Evolutionary conservation across 2,888 invertebrate species (phyloP).

Genomic region (Poecilus cupreus): DNA sequence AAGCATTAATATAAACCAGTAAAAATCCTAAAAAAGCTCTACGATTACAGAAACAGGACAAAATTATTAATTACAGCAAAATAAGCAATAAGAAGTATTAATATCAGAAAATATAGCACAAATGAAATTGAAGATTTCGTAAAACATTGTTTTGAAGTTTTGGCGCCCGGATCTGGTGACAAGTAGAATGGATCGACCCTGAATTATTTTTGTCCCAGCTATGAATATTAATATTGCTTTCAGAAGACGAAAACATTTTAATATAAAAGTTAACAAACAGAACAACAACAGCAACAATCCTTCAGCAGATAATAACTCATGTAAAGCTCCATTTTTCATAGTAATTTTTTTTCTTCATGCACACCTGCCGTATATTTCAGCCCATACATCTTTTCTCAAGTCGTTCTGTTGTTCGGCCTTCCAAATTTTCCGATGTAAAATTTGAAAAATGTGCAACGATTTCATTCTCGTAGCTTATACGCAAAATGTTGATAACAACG

Average conservation of each 20-base stretch:
- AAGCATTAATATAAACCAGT: too few species aligned
- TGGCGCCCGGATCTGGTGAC: too few species aligned
- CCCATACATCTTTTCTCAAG: conserved; percentile 50
- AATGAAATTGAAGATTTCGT: too few species aligned
- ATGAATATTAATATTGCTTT: too few species aligned
- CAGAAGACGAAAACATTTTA: not conserved
- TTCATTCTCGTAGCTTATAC: conserved; percentile 35
- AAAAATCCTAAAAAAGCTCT: too few species aligned
- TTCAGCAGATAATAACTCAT: conserved; percentile 40
- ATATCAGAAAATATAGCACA: too few species aligned
- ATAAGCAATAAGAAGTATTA: too few species aligned
- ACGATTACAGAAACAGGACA: too few species aligned
- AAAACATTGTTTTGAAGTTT: too few species aligned
- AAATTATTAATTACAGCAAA: too few species aligned
- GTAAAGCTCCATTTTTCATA: conserved; percentile 41
- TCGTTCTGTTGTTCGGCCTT: conserved; percentile 35
- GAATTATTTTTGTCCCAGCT: not conserved
- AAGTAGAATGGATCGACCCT: too few species aligned
- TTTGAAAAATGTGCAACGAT: conserved; percentile 56
- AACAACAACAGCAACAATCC: not conserved
- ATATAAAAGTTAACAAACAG: not conserved
- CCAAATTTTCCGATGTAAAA: conserved; percentile 50
- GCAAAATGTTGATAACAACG: conserved; percentile 56
- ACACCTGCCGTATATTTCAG: conserved; percentile 34
- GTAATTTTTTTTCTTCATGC: conserved; percentile 40